Base-by-base conservation (phyloP, 2,888 invertebrate genomes). In the Neelides folsomi region DNA sequence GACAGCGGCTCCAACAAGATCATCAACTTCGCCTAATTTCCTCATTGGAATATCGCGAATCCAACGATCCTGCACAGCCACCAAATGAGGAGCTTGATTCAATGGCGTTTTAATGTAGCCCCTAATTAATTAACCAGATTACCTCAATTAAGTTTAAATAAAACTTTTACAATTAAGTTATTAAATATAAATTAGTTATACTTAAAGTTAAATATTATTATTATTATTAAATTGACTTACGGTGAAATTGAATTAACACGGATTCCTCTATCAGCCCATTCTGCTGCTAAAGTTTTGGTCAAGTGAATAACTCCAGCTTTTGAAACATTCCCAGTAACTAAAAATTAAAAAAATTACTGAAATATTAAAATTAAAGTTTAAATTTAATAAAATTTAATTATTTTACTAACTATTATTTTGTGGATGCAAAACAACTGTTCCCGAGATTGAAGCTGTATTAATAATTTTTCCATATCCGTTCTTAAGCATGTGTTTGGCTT, bases 361-460 rank as follows among this genome's bases (percentile, higher is more conserved):
- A n/a, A 39, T 39, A 39, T 39, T 15, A 39, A 39, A 6, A 39
- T 27, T 27, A 27, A 27, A 27, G 7, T 5, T 27, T 27, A 27
- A 27, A 27, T 27, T 3, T 27, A 27, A 27, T 27, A 5, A 27
- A n/a, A 27, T 27, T 7, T 27, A 27, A 27, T 27, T 27, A 27
- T 27, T 3, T 27, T n/a, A n/a, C n/a, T n/a, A n/a, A 27, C 27
- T 27, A 7, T 64, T 62, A 35, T 51, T 55, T 49, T 64, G 64
- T 27, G 64, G 62, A 18, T 60, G 62, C 40, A 59, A 62, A 38
- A 60, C 62, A 42, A 64, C 59, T 15, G 56, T 49, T 35, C 39
- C 62, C 10, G 56, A 56, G 59, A 62, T 61, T n/a, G 62, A 64
- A 1, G 62, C 64, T 1, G 62, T 64, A 51, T 64, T 64, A 39